These are phyloP conservation scores for Colistium nudipinnis DNA, from an alignment of 2,113 vertebrate genomes.

Conservation along the genomic window DNA sequence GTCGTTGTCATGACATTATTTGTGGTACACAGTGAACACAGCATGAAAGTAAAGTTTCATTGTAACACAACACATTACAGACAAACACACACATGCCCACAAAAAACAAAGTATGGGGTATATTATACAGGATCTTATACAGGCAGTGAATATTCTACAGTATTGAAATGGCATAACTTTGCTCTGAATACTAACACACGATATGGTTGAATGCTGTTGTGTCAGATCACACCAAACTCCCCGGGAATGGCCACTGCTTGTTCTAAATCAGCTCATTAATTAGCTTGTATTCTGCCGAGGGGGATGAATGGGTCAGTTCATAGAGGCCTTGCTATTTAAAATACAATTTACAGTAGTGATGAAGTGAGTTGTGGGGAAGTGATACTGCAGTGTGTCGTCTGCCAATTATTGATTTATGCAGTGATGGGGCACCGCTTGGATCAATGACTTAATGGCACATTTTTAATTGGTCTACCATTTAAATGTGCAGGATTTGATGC, in stretches of 20 bases:
- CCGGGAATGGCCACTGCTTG: constrained; percentile 3
- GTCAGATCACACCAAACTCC: constrained; percentile 6
- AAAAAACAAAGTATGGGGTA: too few species aligned
- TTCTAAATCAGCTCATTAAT: constrained; percentile 52
- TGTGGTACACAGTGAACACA: constrained; percentile 23
- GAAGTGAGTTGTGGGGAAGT: not conserved
- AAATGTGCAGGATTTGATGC: not conserved
- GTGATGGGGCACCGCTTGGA: not conserved
- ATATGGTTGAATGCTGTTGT: constrained; percentile 7
- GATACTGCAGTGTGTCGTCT: not conserved
- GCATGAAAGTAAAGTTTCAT: constrained; percentile 24
- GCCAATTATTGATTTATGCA: not conserved
- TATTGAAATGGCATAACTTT: too few species aligned
- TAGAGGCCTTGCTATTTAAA: constrained; percentile 14
- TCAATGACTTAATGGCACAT: not conserved
- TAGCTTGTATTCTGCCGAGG: constrained; percentile 28
- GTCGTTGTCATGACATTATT: constrained; percentile 47
- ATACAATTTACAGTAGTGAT: not conserved
- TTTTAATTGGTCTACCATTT: not conserved
- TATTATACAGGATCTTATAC: too few species aligned
- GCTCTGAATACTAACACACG: not conserved
- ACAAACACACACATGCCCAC: not conserved
- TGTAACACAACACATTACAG: constrained; percentile 23
- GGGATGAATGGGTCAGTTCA: constrained; percentile 26
- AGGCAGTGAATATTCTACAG: not conserved